These are phyloP conservation scores for Sclerodermus sp. DNA, from an alignment of 2,888 invertebrate species.

Conservation along the genomic window DNA sequence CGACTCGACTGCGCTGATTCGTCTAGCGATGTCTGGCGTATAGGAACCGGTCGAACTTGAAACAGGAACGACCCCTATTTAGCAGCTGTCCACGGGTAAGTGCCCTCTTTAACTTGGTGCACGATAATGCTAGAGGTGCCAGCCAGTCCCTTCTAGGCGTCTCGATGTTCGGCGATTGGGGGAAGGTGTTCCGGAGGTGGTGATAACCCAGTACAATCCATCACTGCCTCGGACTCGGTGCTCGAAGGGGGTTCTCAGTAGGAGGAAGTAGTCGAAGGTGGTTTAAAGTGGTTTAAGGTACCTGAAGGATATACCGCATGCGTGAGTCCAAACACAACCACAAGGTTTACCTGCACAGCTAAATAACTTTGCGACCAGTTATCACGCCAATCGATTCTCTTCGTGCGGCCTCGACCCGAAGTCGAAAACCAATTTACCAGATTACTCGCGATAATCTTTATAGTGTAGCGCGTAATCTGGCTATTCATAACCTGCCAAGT, in stretches of 20 bases:
- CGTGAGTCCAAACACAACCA: conserved; percentile 22
- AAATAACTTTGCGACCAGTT: conserved; percentile 25
- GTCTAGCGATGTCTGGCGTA: conserved; percentile 4
- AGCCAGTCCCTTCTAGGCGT: conserved; percentile 17
- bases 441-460: conserved; percentile 16
- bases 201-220: conserved; percentile 56
- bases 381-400: conserved; percentile 36
- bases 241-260: conserved; percentile 26
- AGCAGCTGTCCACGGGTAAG: conserved; percentile 44
- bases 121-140: conserved; percentile 39
- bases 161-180: conserved; percentile 21
- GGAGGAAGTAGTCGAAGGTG: conserved; percentile 26
- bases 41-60: conserved; percentile 7
- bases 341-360: conserved; percentile 5
- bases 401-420: conserved; percentile 26
- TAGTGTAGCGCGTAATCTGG: conserved; percentile 11
- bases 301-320: conserved; percentile 22
- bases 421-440: conserved; percentile 26
- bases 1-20: conserved; percentile 1
- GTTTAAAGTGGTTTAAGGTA: conserved; percentile 30
- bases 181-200: conserved; percentile 47
- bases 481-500: conserved; percentile 10
- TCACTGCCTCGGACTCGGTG: conserved; percentile 47
- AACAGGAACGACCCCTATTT: conserved; percentile 35
- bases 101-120: conserved; percentile 42